Evolutionary conservation across 2,797 vertebrate species (phyloP).

Genomic region (Cossypha polioptera): DNA sequence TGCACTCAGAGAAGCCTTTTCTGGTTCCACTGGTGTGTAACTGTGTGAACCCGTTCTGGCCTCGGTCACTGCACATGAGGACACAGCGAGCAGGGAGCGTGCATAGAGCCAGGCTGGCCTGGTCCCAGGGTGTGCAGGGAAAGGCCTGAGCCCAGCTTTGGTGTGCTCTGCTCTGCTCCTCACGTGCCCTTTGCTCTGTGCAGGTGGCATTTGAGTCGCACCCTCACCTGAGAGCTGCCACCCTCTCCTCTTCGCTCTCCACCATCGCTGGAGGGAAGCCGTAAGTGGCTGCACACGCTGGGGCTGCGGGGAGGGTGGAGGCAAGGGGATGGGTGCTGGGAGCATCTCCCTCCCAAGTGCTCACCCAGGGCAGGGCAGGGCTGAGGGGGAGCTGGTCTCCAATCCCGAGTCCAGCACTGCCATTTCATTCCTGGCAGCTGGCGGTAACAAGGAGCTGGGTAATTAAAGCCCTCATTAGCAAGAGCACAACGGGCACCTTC

Average conservation of each 20-base stretch:
- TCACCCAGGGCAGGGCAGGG: constrained; percentile 78
- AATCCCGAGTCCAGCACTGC: fast-evolving
- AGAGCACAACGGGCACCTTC: neutral
- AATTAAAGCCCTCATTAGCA: neutral
- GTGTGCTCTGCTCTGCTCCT: neutral
- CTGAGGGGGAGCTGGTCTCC: neutral
- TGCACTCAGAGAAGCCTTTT: no score
- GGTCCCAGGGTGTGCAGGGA: fast-evolving
- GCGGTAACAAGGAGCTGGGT: neutral
- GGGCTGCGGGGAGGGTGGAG: neutral
- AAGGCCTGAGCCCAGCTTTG: neutral
- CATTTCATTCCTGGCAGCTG: neutral
- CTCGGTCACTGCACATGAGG: no score
- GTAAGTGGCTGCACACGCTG: constrained; percentile 67
- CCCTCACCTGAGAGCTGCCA: constrained; percentile 83
- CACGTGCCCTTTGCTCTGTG: neutral
- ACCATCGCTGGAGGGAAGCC: constrained; percentile 85
- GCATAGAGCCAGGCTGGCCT: neutral
- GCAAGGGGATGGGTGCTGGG: neutral
- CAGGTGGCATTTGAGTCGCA: constrained; percentile 90
- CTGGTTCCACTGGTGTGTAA: no score
- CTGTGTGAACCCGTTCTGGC: no score
- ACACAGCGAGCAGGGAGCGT: no score
- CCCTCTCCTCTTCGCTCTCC: constrained; percentile 82
- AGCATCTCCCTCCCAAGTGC: constrained; percentile 60